phyloP scores from a whole-genome alignment of 2,797 vertebrate genomes.

The Gila robusta region DNA sequence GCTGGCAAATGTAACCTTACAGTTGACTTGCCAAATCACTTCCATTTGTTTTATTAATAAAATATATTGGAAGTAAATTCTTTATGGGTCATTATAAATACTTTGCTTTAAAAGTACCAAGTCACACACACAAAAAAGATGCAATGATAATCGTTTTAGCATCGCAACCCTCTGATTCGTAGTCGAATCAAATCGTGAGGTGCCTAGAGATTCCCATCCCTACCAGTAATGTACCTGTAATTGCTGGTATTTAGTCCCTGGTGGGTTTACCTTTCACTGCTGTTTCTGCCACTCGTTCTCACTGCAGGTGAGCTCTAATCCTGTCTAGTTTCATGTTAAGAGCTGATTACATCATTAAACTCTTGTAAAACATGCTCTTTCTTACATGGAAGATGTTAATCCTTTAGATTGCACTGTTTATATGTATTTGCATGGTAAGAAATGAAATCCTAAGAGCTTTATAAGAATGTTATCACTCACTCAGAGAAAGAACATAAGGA shows the following conservation, averaged over 20 bases:
- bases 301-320: conserved; percentile 36
- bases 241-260: conserved; percentile 18
- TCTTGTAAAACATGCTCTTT: conserved; percentile 14
- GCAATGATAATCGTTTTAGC: too few relatives aligned
- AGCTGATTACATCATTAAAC: conserved; percentile 51
- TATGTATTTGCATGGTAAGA: not conserved
- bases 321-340: conserved; percentile 40
- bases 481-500: conserved; percentile 1
- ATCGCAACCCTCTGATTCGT: too few relatives aligned
- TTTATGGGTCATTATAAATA: too few relatives aligned
- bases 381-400: not conserved
- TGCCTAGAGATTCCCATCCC: too few relatives aligned
- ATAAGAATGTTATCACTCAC: not conserved
- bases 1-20: too few relatives aligned
- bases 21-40: too few relatives aligned
- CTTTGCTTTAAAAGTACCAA: too few relatives aligned
- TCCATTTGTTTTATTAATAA: too few relatives aligned
- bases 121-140: too few relatives aligned
- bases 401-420: not conserved
- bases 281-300: conserved; percentile 12
- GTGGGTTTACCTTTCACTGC: conserved; percentile 25
- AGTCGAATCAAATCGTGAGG: too few relatives aligned
- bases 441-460: not conserved
- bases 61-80: too few relatives aligned
- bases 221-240: conserved; percentile 28